Evolutionary conservation across 30 jellyfish, hydroid and myxozoan species (phyloP).

Genomic region (Nemopilema nomurai): DNA sequence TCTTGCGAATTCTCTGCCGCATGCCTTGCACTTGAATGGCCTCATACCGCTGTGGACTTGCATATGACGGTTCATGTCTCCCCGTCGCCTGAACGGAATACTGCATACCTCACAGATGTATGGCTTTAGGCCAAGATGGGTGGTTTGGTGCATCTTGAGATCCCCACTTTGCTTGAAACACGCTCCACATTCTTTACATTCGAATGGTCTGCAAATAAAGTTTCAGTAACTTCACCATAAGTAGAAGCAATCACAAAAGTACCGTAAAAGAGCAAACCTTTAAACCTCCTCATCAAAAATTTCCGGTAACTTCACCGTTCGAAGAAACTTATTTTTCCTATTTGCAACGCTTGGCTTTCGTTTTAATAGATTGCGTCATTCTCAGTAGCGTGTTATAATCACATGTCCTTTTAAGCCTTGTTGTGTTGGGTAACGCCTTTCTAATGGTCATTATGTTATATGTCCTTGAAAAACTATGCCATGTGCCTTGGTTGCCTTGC

Average conservation of each 20-base stretch:
- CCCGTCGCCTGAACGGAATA: slow-evolving; percentile 5
- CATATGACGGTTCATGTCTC: slow-evolving; percentile 31
- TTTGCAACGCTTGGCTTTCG: too few species aligned
- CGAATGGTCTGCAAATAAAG: neutral
- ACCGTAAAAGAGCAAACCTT: neutral
- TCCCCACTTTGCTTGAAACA: slow-evolving; percentile 20
- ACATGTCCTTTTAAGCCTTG: too few species aligned
- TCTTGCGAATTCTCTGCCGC: slow-evolving; percentile 24
- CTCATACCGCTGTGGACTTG: slow-evolving; percentile 4
- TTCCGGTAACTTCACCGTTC: too few species aligned
- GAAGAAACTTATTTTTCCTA: too few species aligned
- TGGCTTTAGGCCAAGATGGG: slow-evolving; percentile 19
- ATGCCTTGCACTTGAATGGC: slow-evolving; percentile 25
- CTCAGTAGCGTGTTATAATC: too few species aligned
- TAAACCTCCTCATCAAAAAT: neutral
- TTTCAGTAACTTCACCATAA: too few species aligned
- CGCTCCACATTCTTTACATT: slow-evolving; percentile 14
- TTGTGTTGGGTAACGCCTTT: too few species aligned
- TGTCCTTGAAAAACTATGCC: too few species aligned
- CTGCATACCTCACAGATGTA: slow-evolving; percentile 22
- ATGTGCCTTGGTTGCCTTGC: too few species aligned
- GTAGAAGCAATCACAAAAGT: neutral
- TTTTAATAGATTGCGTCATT: too few species aligned
- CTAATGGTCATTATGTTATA: too few species aligned
- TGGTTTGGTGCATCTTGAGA: neutral